Percentiles rank a stretch among this genome's conserved stretches.
phyloP scores from a whole-genome alignment of 2,888 invertebrate species.

The Napeogenes inachia region DNA sequence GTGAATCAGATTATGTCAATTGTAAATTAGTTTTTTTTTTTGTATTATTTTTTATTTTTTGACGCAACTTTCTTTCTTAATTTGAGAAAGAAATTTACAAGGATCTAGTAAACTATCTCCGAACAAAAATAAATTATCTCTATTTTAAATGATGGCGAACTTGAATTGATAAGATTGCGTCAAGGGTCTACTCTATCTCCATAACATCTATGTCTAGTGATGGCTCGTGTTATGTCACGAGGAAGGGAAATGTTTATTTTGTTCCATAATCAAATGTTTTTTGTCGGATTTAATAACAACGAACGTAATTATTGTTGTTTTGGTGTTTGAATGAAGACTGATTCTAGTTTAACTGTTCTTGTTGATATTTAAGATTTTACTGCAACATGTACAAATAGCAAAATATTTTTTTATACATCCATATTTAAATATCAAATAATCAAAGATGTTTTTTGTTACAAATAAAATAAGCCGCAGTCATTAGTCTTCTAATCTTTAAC shows the following conservation, averaged over 20 bases:
- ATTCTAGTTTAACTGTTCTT: conserved; percentile 56
- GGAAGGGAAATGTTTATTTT: background rate
- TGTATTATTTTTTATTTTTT: background rate
- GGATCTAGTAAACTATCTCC: background rate
- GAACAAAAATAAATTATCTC: background rate
- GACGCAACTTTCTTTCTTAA: conserved; percentile 8
- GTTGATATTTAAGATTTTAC: conserved; percentile 41
- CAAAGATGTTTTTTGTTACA: background rate
- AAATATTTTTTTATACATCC: background rate
- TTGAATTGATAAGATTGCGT: conserved; percentile 6
- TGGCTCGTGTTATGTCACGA: background rate
- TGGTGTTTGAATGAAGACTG: conserved; percentile 70
- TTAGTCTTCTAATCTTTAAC: conserved; percentile 9
- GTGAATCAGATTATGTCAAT: conserved; percentile 6
- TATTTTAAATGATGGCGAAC: background rate
- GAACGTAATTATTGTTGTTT: conserved; percentile 34
- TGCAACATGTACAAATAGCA: conserved; percentile 16
- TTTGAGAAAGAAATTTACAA: background rate
- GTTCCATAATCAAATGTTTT: background rate
- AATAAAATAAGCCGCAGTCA: background rate
- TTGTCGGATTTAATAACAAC: background rate
- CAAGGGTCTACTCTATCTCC: background rate
- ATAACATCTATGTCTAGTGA: background rate
- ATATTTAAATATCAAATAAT: background rate
- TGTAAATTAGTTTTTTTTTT: background rate